Conservation (phyloP, 2,888 invertebrate species). For the Drosophila meridionalis region DNA sequence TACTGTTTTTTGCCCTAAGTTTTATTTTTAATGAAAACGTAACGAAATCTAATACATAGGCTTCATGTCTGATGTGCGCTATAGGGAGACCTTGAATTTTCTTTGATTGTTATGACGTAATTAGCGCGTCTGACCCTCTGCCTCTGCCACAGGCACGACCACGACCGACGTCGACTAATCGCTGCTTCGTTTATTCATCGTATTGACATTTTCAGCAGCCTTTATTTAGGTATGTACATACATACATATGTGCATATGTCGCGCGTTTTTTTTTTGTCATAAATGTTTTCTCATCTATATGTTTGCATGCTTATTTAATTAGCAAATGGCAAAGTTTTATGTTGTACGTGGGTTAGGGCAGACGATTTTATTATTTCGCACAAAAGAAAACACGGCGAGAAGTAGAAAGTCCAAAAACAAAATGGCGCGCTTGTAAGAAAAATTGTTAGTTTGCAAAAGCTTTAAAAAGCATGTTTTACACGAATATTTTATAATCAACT, state of each 20-base stretch:
- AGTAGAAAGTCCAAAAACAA: conserved; percentile 73
- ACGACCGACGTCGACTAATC: conserved; percentile 71
- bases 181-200: conserved; percentile 77
- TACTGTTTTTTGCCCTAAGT: conserved; percentile 56
- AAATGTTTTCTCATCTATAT: conserved; percentile 16
- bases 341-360: conserved; percentile 19
- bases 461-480: conserved; percentile 13
- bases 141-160: conserved; percentile 55
- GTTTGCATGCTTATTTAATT: conserved; percentile 6
- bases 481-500: conserved; percentile 19
- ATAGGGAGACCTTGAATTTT: conserved; percentile 83
- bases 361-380: conserved; percentile 60
- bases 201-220: conserved; percentile 77
- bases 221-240: conserved; percentile 57
- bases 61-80: conserved; percentile 55
- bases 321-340: conserved; percentile 15
- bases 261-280: conserved; percentile 71
- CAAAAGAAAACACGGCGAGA: conserved; percentile 69
- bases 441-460: conserved; percentile 57
- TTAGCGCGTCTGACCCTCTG: conserved; percentile 74
- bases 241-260: conserved; percentile 50
- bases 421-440: conserved; percentile 73
- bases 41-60: conserved; percentile 78
- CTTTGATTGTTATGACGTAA: conserved; percentile 84
- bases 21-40: conserved; percentile 77